Evolutionary conservation across 2,113 vertebrate genomes (phyloP).

Genomic region (Hucho hucho): DNA sequence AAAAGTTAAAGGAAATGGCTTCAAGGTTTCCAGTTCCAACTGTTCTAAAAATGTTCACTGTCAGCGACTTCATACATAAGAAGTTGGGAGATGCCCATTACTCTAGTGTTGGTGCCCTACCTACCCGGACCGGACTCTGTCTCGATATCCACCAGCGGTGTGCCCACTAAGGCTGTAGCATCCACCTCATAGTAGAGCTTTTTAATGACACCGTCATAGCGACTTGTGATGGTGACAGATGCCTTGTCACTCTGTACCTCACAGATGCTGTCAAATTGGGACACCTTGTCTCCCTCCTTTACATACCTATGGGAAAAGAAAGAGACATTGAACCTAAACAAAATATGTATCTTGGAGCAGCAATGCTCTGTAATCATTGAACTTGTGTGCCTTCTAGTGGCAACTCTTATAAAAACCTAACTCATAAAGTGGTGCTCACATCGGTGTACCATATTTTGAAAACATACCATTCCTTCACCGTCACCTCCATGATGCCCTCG

Average conservation of each 20-base stretch:
- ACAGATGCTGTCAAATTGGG: constrained; percentile 98
- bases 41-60: too few species aligned
- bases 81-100: too few species aligned
- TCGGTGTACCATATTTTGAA: too few species aligned
- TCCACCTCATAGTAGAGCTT: constrained; percentile 92
- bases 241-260: constrained; percentile 99
- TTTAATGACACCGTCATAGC: constrained; percentile 90
- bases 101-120: neutral
- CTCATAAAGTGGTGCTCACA: too few species aligned
- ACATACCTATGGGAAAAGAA: constrained; percentile 81
- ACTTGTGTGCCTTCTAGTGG: too few species aligned
- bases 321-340: constrained; percentile 14
- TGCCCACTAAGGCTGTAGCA: constrained; percentile 86
- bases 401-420: too few species aligned
- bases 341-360: too few species aligned
- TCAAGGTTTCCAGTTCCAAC: too few species aligned
- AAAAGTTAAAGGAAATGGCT: too few species aligned
- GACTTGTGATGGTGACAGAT: constrained; percentile 96
- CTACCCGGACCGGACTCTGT: constrained; percentile 85
- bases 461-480: constrained; percentile 92
- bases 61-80: too few species aligned
- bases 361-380: neutral
- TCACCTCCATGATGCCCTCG: constrained; percentile 97
- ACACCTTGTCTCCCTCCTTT: constrained; percentile 93
- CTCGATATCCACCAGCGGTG: constrained; percentile 93